Base-by-base conservation (phyloP, 2,888 invertebrate genomes). In the Pseudococcus viburni region DNA sequence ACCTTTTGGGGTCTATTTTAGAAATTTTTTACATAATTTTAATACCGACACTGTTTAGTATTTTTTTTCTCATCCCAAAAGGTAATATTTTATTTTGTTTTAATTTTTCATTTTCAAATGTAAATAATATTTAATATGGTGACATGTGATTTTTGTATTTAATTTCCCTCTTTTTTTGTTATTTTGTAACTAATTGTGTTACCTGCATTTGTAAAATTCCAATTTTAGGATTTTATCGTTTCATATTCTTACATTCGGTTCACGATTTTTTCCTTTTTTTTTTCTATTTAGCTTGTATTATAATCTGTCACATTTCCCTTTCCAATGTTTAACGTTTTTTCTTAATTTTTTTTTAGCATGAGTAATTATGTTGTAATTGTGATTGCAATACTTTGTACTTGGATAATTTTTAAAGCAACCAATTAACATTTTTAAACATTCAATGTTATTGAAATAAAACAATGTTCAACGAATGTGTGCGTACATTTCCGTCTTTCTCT, bases 391-490 rank as follows among this genome's bases (percentile, higher is more conserved):
- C 46, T 46, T 83, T 46, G n/a, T 83, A 83, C n/a, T 42, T 83
- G 39, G 11, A 83, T 83, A 46, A 46, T 83, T 83, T 64, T 83
- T 83, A 83, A 83, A 46, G 80, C 80, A 83, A 83, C 80, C 46
- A 83, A 83, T 83, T 83, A 83, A 83, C 80, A 83, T 83, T 83
- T 83, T 73, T 46, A 83, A 83, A 83, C 80, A 83, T 83, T 83
- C 46, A 46, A 83, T 83, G 80, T 83, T 83, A 83, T 83, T 83
- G 19, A 26, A 83, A 83, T 83, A 83, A 83, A 83, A 83, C 80
- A 83, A 19, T 83, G 80, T 83, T 83, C 80, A 83, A 83, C 80
- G 39, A 83, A n/a, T 46, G 42, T 42, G 42, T 42, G 5, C 9
- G 42, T 42, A 42, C 42, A 0, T 42, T 42, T 42, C 42, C 6